phyloP scores from a whole-genome alignment of 2,113 vertebrate species.

The Percopsis transmontana region DNA sequence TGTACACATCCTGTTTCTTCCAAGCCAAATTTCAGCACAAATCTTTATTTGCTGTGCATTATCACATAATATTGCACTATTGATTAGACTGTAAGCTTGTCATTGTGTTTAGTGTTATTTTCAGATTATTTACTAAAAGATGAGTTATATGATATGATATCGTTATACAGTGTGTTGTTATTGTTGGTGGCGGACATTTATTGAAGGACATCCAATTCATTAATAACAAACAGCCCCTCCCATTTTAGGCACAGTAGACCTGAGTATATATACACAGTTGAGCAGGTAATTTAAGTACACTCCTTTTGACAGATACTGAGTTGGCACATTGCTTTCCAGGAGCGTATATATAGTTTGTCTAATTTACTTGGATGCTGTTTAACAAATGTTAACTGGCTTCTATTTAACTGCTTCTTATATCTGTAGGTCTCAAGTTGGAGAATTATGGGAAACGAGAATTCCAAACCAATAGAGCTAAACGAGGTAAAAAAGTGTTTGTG shows the following conservation, averaged over 20 bases:
- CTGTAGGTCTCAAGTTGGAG: constrained; percentile 7
- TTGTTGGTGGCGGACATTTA: not conserved
- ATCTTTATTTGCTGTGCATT: not conserved
- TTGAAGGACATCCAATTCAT: constrained; percentile 42
- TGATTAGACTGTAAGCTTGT: constrained; percentile 6
- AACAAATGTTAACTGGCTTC: not conserved
- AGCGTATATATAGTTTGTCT: constrained; percentile 29
- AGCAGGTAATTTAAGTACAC: constrained; percentile 13
- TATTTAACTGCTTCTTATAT: not conserved
- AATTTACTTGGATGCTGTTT: not conserved
- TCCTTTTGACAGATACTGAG: constrained; percentile 1
- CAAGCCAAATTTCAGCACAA: constrained; percentile 34
- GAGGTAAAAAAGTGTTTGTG: constrained; percentile 54
- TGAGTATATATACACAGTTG: constrained; percentile 34
- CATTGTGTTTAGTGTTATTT: not conserved
- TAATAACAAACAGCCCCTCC: constrained; percentile 64
- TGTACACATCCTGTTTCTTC: constrained; percentile 68
- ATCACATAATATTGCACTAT: not conserved
- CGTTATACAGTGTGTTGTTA: not conserved
- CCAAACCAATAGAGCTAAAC: constrained; percentile 26
- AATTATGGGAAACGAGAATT: constrained; percentile 75
- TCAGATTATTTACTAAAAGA: not conserved
- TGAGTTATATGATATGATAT: not conserved
- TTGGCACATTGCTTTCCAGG: not conserved
- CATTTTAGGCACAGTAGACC: constrained; percentile 51